Evolutionary conservation across 2,797 vertebrate species (phyloP), one percentile per base, ranked within the genome.

Genomic region (Momotus momota): DNA sequence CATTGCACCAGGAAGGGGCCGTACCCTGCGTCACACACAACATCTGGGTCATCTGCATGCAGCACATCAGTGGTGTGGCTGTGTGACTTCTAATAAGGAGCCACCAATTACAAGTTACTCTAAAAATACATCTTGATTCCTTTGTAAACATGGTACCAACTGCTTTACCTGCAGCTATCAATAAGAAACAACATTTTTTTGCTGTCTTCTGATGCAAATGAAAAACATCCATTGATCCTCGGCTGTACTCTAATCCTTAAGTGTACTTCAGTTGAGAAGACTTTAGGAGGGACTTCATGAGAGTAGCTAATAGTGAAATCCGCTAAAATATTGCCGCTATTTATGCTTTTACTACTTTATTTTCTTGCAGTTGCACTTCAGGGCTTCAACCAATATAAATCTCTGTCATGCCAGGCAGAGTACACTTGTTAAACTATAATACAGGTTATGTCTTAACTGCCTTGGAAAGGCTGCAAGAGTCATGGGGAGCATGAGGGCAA

Each of bases 111-210:
- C 7, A 70, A 46, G 10, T 40, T 10, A 61, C 33, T 65, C 9
- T 12, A 10, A 52, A 69, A 69, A 18, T 67, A 33, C 0, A 4
- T 21, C 15, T 25, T 64, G 6, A 22, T 84, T 91, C 41, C n/a
- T 29, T 52, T 51, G 11, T 55, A 43, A 25, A 9, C 3, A 2
- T 19, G 15, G 29, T 8, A 8, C 51, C 0, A 0, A 3, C 10
- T 55, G 46, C 35, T 25, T 75, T 80, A 23, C 31, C 43, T 83
- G 45, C 22, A 57, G 20, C 25, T 51, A 0, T 64, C 14, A 3
- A 20, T 66, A 43, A 49, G 82, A 54, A 71, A 55, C 3, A 73
- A 33, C 14, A 16, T 5, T 18, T 86, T 86, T 57, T 69, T 7
- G 1, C 33, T 65, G 35, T 66, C 38, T 77, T 86, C 21, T 88